Evolutionary conservation across 2,888 invertebrate species (phyloP).

Genomic region (Heteromurus nitidus): DNA sequence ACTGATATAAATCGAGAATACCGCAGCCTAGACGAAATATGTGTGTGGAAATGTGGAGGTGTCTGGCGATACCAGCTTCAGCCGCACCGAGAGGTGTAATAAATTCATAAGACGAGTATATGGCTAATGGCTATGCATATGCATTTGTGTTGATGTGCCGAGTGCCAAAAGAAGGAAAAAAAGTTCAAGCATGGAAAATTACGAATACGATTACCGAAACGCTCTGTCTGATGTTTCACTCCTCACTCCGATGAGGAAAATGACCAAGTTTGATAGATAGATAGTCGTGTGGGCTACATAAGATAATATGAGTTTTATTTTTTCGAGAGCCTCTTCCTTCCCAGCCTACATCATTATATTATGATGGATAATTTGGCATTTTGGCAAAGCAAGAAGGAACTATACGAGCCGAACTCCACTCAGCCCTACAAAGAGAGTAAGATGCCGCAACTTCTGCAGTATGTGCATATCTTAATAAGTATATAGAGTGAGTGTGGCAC

Average conservation of each 20-base stretch:
- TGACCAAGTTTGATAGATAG: background rate
- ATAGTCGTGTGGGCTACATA: background rate
- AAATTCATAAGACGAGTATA: background rate
- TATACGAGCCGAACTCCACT: background rate
- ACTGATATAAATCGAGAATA: slow-evolving; percentile 18
- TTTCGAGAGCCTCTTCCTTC: too few relatives aligned
- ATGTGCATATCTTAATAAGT: background rate
- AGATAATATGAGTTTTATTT: too few relatives aligned
- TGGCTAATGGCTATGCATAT: slow-evolving; percentile 1
- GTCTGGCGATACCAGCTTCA: slow-evolving; percentile 7
- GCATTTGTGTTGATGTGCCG: background rate
- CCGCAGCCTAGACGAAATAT: slow-evolving; percentile 26
- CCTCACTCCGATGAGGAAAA: background rate
- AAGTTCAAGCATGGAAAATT: background rate
- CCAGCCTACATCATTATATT: slow-evolving; percentile 24
- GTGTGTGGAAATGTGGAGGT: background rate
- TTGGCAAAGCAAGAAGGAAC: slow-evolving; percentile 30
- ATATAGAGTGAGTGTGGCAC: too few relatives aligned
- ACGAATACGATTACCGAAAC: background rate
- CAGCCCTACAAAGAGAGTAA: background rate
- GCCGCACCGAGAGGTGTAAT: slow-evolving; percentile 31
- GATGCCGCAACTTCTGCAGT: background rate
- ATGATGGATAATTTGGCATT: slow-evolving; percentile 48
- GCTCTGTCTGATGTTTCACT: background rate
- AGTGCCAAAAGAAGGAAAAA: background rate